These are phyloP conservation scores for Bruchidius siliquastri DNA, from an alignment of 2,888 invertebrate genomes.

Conservation along the genomic window DNA sequence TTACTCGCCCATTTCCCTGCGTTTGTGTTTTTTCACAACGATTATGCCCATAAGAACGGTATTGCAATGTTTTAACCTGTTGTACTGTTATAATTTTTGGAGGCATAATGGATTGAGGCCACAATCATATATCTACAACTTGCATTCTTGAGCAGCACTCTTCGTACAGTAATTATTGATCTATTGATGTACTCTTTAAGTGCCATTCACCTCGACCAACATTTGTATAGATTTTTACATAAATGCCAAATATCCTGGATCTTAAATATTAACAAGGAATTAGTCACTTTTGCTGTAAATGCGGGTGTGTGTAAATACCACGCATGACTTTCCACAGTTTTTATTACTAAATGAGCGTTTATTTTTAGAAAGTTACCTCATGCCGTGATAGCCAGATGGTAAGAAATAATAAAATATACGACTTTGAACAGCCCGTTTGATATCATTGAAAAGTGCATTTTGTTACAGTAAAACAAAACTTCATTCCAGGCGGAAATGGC, in stretches of 20 bases:
- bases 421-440: not conserved
- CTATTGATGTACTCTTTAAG: not conserved
- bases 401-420: not conserved
- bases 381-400: conserved; percentile 7
- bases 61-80: too few relatives aligned
- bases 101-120: too few relatives aligned
- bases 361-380: conserved; percentile 28
- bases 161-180: not conserved
- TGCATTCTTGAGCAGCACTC: not conserved
- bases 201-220: not conserved
- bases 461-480: not conserved
- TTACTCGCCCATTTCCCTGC: too few relatives aligned
- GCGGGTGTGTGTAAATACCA: not conserved
- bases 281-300: not conserved
- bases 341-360: conserved; percentile 10
- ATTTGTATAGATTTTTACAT: conserved; percentile 12
- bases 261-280: not conserved
- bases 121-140: not conserved
- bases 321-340: not conserved
- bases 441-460: not conserved
- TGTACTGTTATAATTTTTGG: not conserved
- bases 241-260: conserved; percentile 9
- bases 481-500: not conserved
- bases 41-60: too few relatives aligned
- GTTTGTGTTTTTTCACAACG: too few relatives aligned